phyloP scores from a whole-genome alignment of 1,140 invertebrate genomes.

The Drosophila lacteicornis region DNA sequence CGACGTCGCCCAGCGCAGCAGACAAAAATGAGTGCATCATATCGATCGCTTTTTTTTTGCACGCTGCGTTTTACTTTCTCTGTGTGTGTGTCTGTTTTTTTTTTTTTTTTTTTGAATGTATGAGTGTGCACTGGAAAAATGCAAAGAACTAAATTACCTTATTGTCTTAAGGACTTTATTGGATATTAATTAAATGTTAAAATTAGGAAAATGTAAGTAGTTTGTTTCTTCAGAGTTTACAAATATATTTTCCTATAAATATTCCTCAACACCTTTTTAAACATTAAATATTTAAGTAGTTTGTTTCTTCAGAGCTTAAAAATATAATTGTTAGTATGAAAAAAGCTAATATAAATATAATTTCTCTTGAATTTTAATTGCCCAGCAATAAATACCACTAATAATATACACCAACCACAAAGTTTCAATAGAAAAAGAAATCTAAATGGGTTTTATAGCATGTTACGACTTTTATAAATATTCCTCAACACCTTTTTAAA shows the following conservation, averaged over 20 bases:
- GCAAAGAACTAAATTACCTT: background rate
- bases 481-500: no score
- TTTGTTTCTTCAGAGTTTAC: background rate
- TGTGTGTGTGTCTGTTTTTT: constrained; percentile 23
- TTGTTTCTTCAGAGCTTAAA: background rate
- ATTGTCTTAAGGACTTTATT: background rate
- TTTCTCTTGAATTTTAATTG: background rate
- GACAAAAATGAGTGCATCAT: constrained; percentile 85
- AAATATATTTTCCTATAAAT: no score
- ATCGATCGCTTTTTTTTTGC: constrained; percentile 84
- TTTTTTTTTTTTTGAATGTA: constrained; percentile 5
- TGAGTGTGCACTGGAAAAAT: constrained; percentile 12
- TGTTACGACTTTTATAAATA: background rate
- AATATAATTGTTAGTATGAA: background rate
- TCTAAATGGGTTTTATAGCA: no score
- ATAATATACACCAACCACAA: no score
- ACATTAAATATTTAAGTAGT: no score
- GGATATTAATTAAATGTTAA: background rate
- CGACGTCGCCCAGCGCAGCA: constrained; percentile 71
- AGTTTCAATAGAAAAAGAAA: background rate
- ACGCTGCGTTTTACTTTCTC: constrained; percentile 73
- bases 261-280: no score
- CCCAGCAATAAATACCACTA: no score
- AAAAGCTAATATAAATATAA: background rate
- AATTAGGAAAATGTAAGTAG: background rate